Base-by-base conservation (phyloP, 1,140 invertebrate species). In the Bombus cullumanus region DNA sequence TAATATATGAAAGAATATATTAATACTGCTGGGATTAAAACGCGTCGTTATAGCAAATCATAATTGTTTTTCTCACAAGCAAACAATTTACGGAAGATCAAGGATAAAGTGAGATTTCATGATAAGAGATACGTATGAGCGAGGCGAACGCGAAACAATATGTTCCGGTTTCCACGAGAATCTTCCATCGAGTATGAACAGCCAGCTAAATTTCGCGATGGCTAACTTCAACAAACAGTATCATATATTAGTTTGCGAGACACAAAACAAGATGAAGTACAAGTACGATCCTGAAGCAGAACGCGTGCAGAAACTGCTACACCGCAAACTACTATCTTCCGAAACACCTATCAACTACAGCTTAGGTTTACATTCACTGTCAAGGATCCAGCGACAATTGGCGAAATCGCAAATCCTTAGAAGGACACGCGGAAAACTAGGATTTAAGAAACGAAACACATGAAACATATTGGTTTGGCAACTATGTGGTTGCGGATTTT, bases 211-310 rank as follows among this genome's bases (percentile, higher is more conserved):
- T 77, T 76, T 77, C 75, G 2, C 15, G 37, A 59, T 77, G 57
- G 75, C 57, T 62, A 77, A 77, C 34, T 77, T n/a, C 37, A n/a
- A 77, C 53, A 25, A 77, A 62, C 75, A 37, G 25, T 25, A 13
- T 28, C 37, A n/a, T 31, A n/a, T 41, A 62, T 39, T 77, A 62
- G 37, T 13, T 62, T 1, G n/a, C 8, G 34, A 37, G 15, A 28
- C 34, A 39, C 53, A 25, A 62, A 22, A 25, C 57, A 37, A 77
- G 37, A 41, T 41, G 22, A 39, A 41, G 15, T 41, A 6, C 12
- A 37, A 37, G 47, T 37, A 3, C 34, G 74, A 59, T 25, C 4
- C 18, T 9, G 4, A 37, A 37, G 18, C 43, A 4, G 31, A 3
- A 18, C 31, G 47, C 47, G 6, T 8, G 1, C 18, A 53, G 18